These are phyloP conservation scores for Ptychobarbus kaznakovi DNA, from an alignment of 2,797 vertebrate species.

Conservation along the genomic window DNA sequence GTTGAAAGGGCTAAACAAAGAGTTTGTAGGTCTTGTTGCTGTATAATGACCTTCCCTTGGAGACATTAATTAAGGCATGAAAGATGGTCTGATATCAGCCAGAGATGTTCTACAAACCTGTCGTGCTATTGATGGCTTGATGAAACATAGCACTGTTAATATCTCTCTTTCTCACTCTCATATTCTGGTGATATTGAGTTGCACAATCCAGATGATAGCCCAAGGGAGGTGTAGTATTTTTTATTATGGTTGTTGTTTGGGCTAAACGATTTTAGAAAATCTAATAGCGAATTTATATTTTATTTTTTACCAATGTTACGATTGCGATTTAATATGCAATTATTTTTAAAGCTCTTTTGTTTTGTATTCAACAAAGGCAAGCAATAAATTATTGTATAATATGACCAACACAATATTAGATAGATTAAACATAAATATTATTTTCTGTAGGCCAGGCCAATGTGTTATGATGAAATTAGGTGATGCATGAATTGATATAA, in stretches of 20 bases:
- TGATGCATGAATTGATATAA: too few species aligned
- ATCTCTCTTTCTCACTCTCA: not conserved
- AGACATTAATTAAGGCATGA: conserved; percentile 21
- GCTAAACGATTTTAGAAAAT: too few species aligned
- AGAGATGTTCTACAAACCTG: conserved; percentile 20
- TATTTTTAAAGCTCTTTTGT: too few species aligned
- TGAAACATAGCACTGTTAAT: conserved; percentile 9
- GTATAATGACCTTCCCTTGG: not conserved
- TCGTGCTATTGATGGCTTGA: conserved; percentile 20
- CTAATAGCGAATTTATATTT: too few species aligned
- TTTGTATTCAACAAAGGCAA: too few species aligned
- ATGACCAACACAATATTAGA: too few species aligned
- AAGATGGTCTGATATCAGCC: conserved; percentile 14
- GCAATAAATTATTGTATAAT: too few species aligned
- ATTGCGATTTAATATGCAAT: too few species aligned
- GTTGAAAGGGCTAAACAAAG: not conserved
- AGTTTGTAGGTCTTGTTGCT: not conserved
- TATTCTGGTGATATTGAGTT: conserved; percentile 19
- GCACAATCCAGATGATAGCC: conserved; percentile 54
- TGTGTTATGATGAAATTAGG: too few species aligned
- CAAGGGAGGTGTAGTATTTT: conserved; percentile 49
- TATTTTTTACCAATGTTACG: too few species aligned
- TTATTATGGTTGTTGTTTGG: conserved; percentile 37
- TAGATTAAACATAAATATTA: too few species aligned
- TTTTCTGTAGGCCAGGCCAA: too few species aligned